Percentiles rank a stretch among this genome's conserved stretches.
These are phyloP conservation scores for Eupithecia tripunctaria DNA, from an alignment of 2,888 invertebrate genomes.

Conservation along the genomic window DNA sequence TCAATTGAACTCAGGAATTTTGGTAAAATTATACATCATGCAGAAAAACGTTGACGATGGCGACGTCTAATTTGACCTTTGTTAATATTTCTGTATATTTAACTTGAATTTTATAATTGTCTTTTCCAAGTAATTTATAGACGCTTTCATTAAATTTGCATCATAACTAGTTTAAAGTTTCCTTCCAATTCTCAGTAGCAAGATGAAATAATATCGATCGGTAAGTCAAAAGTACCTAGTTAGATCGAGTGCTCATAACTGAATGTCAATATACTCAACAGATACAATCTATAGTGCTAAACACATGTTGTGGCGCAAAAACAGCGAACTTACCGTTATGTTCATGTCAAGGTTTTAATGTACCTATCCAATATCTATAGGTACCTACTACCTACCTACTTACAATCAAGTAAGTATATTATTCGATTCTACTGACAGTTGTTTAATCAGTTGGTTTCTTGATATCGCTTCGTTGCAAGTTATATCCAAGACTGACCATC, in stretches of 20 bases:
- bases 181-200: background rate
- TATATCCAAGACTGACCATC: background rate
- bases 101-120: too few relatives aligned
- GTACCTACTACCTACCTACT: background rate
- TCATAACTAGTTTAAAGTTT: too few relatives aligned
- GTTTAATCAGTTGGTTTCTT: background rate
- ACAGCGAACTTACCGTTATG: slow-evolving; percentile 21
- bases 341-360: slow-evolving; percentile 7
- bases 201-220: background rate
- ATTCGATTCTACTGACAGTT: background rate
- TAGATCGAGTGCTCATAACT: slow-evolving; percentile 45
- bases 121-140: too few relatives aligned
- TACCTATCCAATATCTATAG: background rate
- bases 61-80: too few relatives aligned
- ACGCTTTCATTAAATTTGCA: too few relatives aligned
- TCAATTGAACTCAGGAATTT: too few relatives aligned
- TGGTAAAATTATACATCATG: too few relatives aligned
- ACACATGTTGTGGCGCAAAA: slow-evolving; percentile 32
- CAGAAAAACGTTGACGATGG: too few relatives aligned
- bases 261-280: slow-evolving; percentile 52
- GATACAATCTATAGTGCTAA: slow-evolving; percentile 50
- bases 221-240: slow-evolving; percentile 17
- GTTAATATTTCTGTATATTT: too few relatives aligned
- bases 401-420: slow-evolving; percentile 1
- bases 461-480: background rate